phyloP scores from a whole-genome alignment of 2,888 invertebrate genomes.

The Nephrotoma appendiculata region DNA sequence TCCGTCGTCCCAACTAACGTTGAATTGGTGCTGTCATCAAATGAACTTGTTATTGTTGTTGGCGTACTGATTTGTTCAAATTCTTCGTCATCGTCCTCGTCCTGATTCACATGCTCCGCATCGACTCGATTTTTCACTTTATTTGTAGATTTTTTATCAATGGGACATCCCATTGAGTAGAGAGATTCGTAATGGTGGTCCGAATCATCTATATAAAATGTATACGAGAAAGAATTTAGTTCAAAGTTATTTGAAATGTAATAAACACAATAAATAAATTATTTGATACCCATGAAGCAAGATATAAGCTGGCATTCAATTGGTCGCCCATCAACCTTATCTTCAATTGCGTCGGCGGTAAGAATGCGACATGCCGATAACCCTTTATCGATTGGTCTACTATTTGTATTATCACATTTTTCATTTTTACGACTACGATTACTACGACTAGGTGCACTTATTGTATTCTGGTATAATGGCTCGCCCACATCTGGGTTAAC shows the following conservation, averaged over 20 bases:
- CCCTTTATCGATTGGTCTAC: not conserved
- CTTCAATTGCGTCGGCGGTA: not conserved
- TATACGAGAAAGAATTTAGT: slow-evolving; percentile 9
- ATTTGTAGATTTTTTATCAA: slow-evolving; percentile 10
- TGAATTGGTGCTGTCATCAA: not conserved
- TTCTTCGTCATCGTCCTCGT: not conserved
- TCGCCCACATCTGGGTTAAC: not conserved
- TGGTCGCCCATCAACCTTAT: not conserved
- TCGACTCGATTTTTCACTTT: slow-evolving; percentile 12
- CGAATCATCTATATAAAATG: slow-evolving; percentile 42
- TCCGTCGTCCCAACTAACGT: slow-evolving; percentile 9
- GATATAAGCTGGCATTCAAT: not conserved
- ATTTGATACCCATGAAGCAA: not conserved
- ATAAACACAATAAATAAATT: not conserved
- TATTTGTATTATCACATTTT: not conserved
- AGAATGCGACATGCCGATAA: not conserved
- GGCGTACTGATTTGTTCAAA: not conserved
- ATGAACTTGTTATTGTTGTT: not conserved
- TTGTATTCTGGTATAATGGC: slow-evolving; percentile 3
- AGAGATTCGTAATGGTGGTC: slow-evolving; percentile 58
- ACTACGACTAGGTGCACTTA: not conserved
- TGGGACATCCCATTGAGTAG: slow-evolving; percentile 19
- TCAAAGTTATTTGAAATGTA: not conserved
- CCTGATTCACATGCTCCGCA: not conserved
- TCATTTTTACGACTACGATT: not conserved